Percentiles rank a stretch among this genome's conserved stretches.
These are phyloP conservation scores for Notodonta ziczac DNA, from an alignment of 2,888 invertebrate genomes.

Conservation along the genomic window DNA sequence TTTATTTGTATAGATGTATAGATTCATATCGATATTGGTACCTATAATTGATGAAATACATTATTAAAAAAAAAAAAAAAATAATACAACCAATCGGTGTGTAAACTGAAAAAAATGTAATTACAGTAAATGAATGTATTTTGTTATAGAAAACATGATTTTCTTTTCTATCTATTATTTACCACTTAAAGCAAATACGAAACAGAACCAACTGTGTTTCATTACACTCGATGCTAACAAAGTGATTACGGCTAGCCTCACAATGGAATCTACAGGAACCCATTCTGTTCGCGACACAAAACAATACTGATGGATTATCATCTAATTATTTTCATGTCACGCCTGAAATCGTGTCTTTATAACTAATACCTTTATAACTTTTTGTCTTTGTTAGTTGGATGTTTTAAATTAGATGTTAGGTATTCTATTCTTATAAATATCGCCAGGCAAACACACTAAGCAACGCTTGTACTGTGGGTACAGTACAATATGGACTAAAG, in stretches of 20 bases:
- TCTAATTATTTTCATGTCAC: constrained; percentile 59
- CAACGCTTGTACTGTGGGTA: too few species aligned
- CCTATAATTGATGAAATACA: background rate
- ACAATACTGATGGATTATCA: constrained; percentile 50
- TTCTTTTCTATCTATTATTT: too few species aligned
- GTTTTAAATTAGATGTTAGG: background rate
- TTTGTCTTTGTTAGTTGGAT: constrained; percentile 25
- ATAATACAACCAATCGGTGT: background rate
- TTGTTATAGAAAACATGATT: too few species aligned
- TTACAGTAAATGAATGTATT: too few species aligned
- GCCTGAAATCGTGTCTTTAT: constrained; percentile 36
- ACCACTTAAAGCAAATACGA: background rate
- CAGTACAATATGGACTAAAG: too few species aligned
- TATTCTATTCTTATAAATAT: too few species aligned
- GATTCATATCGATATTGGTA: background rate
- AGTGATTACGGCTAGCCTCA: constrained; percentile 36
- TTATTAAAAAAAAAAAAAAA: too few species aligned
- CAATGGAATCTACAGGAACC: constrained; percentile 38
- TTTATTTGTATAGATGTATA: too few species aligned
- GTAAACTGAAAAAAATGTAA: too few species aligned
- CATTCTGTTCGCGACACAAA: constrained; percentile 47
- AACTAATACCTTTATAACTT: constrained; percentile 47
- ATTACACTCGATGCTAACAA: constrained; percentile 28
- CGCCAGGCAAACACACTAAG: too few species aligned
- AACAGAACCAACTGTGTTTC: constrained; percentile 10